These are phyloP conservation scores for Atta colombica DNA, from an alignment of 1,140 invertebrate genomes.

Conservation along the genomic window DNA sequence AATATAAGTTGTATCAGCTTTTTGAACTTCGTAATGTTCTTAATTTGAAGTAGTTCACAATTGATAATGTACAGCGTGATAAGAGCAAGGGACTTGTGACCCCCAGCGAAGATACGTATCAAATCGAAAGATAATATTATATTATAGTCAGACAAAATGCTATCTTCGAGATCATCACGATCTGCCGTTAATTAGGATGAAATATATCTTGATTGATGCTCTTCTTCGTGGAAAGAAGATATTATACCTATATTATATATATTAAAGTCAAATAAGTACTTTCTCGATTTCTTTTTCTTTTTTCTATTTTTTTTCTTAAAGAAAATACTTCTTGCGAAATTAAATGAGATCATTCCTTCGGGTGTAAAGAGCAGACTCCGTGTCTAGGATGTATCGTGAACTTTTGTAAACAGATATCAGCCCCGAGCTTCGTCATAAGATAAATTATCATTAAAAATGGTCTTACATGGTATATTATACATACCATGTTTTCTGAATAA, in stretches of 20 bases:
- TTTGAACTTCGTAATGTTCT: background rate
- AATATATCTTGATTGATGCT: background rate
- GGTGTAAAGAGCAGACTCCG: conserved; percentile 1
- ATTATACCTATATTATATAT: too few species aligned
- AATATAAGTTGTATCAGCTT: background rate
- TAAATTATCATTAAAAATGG: conserved; percentile 24
- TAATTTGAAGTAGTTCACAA: background rate
- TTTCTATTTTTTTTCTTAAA: background rate
- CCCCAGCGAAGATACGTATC: conserved; percentile 9
- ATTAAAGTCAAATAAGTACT: background rate
- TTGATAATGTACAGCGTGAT: conserved; percentile 9
- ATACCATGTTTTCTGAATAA: background rate
- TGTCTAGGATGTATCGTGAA: background rate
- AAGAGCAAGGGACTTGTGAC: background rate
- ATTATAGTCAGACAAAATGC: background rate
- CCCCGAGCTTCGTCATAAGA: background rate
- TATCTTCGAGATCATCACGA: conserved; percentile 10
- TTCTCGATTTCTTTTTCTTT: background rate
- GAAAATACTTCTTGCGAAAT: background rate
- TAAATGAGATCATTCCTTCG: background rate
- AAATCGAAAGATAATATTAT: background rate
- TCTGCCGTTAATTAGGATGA: background rate
- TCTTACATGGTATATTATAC: background rate
- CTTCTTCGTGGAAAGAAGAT: background rate
- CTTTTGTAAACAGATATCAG: conserved; percentile 18